Evolutionary conservation across 2,797 vertebrate species (phyloP), one percentile per base, ranked within the genome.

Genomic region (Xerus rutilus): DNA sequence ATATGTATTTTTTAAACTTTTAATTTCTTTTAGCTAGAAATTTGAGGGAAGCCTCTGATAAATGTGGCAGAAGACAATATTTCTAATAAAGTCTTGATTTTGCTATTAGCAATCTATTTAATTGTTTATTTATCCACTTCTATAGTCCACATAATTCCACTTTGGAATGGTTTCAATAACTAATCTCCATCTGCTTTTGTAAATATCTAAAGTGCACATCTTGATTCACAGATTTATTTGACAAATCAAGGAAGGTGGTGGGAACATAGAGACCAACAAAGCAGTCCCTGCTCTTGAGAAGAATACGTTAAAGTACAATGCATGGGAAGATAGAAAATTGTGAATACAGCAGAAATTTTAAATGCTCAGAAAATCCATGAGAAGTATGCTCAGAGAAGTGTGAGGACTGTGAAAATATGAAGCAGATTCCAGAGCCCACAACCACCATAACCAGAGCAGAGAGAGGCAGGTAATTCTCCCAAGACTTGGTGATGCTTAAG

Each of bases 51-150:
- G 3, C 7, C 39, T 90, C 35, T 84, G 43, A 47, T 64, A 83
- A 85, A 54, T 35, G 47, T 57, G 18, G 67, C 35, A 86, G 49
- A 91, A 70, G 79, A 43, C 3, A 90, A 0, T 77, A 28, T 70
- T 74, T 95, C 43, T 93, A 59, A 45, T 39, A 18, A 96, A 59
- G 21, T 81, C 14, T 87, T 32, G 28, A 45, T n/a, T 92, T 47
- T 89, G 25, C 13, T 92, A 84, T 89, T 76, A 70, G 49, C 47
- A 67, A n/a, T 82, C n/a, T 86, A 59, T 70, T 89, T 64, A 57
- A 52, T 43, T 17, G 21, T 49, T 45, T 81, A 47, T 59, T 77
- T 77, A 62, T 17, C n/a, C 35, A 18, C 47, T 81, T 86, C 57
- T 35, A 54, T 73, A 12, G n/a, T 89, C 23, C 43, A 69, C 1